These are phyloP conservation scores for Drosophila incognita DNA, from an alignment of 2,888 invertebrate genomes.

Conservation along the genomic window DNA sequence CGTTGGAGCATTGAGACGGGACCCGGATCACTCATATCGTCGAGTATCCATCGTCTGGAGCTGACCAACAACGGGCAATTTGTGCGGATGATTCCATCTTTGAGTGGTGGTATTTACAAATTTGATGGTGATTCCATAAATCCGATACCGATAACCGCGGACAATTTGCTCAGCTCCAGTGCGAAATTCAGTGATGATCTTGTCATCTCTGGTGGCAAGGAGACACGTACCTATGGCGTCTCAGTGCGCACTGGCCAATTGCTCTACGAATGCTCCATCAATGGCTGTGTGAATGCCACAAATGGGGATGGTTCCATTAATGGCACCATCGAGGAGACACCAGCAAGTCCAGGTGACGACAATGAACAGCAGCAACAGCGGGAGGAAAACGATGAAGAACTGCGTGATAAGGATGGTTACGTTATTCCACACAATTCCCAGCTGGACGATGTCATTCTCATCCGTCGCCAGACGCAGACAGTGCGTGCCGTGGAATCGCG, in stretches of 20 bases:
- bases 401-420: slow-evolving; percentile 55
- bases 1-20: slow-evolving; percentile 93
- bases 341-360: slow-evolving; percentile 12
- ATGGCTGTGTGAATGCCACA: slow-evolving; percentile 90
- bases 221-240: slow-evolving; percentile 94
- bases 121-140: slow-evolving; percentile 95
- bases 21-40: slow-evolving; percentile 91
- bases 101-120: slow-evolving; percentile 96
- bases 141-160: slow-evolving; percentile 94
- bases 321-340: slow-evolving; percentile 48
- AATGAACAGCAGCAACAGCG: slow-evolving; percentile 7
- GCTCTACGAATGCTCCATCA: slow-evolving; percentile 91
- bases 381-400: slow-evolving; percentile 41
- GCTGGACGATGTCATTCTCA: slow-evolving; percentile 88
- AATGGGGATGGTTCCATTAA: slow-evolving; percentile 82
- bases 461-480: slow-evolving; percentile 93
- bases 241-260: slow-evolving; percentile 90
- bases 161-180: slow-evolving; percentile 93
- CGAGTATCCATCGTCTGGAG: slow-evolving; percentile 95
- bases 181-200: slow-evolving; percentile 94
- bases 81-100: slow-evolving; percentile 95
- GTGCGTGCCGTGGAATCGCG: slow-evolving; percentile 95
- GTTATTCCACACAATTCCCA: slow-evolving; percentile 78
- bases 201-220: slow-evolving; percentile 95
- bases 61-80: slow-evolving; percentile 93